These are phyloP conservation scores for Rhinoderma darwinii DNA, from an alignment of 2,113 vertebrate genomes.

Conservation along the genomic window DNA sequence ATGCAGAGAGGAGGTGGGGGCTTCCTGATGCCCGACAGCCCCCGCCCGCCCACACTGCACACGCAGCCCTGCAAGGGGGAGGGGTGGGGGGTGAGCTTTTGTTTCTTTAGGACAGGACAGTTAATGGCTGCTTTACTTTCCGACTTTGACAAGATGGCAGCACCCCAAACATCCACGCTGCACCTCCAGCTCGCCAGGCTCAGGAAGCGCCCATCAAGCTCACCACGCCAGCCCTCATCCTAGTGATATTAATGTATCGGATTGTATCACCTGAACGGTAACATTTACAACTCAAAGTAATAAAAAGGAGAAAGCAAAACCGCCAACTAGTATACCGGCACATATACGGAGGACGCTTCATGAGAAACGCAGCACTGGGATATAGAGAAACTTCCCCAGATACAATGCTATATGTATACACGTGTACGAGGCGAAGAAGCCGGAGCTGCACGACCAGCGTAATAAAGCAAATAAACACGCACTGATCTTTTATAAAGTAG, in stretches of 20 bases:
- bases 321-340: too few relatives aligned
- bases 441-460: too few relatives aligned
- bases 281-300: too few relatives aligned
- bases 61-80: slow-evolving; percentile 38
- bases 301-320: too few relatives aligned
- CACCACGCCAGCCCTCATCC: too few relatives aligned
- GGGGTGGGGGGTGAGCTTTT: slow-evolving; percentile 48
- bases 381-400: too few relatives aligned
- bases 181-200: not conserved
- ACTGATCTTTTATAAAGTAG: too few relatives aligned
- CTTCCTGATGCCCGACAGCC: slow-evolving; percentile 35
- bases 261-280: not conserved
- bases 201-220: accelerated
- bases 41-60: slow-evolving; percentile 49
- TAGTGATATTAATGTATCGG: not conserved
- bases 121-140: slow-evolving; percentile 58
- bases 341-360: too few relatives aligned
- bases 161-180: slow-evolving; percentile 23
- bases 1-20: slow-evolving; percentile 18
- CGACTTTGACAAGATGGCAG: slow-evolving; percentile 57
- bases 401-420: too few relatives aligned
- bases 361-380: too few relatives aligned
- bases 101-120: slow-evolving; percentile 59
- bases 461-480: too few relatives aligned
- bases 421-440: too few relatives aligned